Conservation (phyloP, 2,113 vertebrate genomes). For the Hippopotamus amphibius region DNA sequence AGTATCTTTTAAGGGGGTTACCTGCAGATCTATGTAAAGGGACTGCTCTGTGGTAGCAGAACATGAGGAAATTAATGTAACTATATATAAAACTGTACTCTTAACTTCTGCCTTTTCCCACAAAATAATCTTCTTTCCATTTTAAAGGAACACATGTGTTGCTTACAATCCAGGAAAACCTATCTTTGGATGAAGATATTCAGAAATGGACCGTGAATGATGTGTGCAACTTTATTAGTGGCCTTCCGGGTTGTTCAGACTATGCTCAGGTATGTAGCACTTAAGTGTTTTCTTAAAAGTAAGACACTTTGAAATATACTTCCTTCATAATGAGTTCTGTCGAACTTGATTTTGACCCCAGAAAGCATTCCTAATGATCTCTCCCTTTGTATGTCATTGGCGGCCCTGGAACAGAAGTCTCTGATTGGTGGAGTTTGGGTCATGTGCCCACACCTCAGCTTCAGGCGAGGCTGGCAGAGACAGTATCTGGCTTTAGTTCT, state of each 20-base stretch:
- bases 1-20: neutral
- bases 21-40: neutral
- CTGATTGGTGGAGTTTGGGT: neutral
- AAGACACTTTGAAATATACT: neutral
- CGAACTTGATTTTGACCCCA: neutral
- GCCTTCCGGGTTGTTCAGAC: conserved; percentile 94
- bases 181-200: conserved; percentile 91
- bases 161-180: conserved; percentile 89
- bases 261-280: conserved; percentile 92
- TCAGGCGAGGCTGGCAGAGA: neutral
- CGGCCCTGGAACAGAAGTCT: neutral
- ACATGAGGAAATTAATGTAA: neutral
- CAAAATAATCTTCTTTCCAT: conserved; percentile 45
- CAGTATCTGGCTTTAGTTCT: neutral
- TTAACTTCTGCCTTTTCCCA: neutral
- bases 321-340: neutral
- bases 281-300: neutral
- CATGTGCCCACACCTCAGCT: neutral
- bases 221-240: conserved; percentile 93
- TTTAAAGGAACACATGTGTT: conserved; percentile 88
- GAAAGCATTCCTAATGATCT: neutral
- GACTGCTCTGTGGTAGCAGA: neutral
- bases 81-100: neutral
- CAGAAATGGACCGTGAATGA: conserved; percentile 96
- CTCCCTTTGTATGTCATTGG: too few species aligned